Evolutionary conservation across 2,113 vertebrate species (phyloP), one percentile per base, ranked within the genome.

Genomic region (Tragulus kanchil): DNA sequence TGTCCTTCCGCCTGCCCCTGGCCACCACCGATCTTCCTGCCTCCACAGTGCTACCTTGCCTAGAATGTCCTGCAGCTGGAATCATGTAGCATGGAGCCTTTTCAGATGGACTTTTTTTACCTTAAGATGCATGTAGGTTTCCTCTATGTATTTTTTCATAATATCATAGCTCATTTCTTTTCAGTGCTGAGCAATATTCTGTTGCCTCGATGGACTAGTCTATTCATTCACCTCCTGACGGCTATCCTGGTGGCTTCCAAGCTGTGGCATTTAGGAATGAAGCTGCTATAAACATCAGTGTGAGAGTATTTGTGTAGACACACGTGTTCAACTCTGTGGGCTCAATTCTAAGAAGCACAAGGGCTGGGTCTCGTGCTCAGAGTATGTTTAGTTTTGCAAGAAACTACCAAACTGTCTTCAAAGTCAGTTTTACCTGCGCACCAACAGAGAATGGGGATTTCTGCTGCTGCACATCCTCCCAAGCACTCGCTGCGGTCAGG

Each of bases 21-120:
- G 50, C 16, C 0, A 21, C 75, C 5, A 0, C 75, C 0, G 8
- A 16, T 5, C 73, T 3, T 77, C 26, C 26, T 0, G 28, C 31
- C 50, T 52, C 26, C 28, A 54, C 6, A 52, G 50, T 78, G 1
- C 31, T 31, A 3, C 28, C 28, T 78, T 54, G 6, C 12, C 50
- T n/a, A 21, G 16, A 78, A 54, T 12, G 50, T 54, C 28, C 19
- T 7, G 3, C 0, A 54, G 28, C n/a, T 21, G 4, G 2, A 11
- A 11, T n/a, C 50, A 54, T 16, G 54, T 2, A 78, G 28, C 3
- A 6, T n/a, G 28, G 19, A 1, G 17, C 50, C 50, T 56, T 56
- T 21, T n/a, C 50, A 31, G 75, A 9, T 26, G 12, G 28, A 54
- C 77, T 4, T 21, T n/a, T 79, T 79, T 12, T 25, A 36, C 31